These are phyloP conservation scores for Idaea biselata DNA, from an alignment of 2,888 invertebrate genomes.

Conservation along the genomic window DNA sequence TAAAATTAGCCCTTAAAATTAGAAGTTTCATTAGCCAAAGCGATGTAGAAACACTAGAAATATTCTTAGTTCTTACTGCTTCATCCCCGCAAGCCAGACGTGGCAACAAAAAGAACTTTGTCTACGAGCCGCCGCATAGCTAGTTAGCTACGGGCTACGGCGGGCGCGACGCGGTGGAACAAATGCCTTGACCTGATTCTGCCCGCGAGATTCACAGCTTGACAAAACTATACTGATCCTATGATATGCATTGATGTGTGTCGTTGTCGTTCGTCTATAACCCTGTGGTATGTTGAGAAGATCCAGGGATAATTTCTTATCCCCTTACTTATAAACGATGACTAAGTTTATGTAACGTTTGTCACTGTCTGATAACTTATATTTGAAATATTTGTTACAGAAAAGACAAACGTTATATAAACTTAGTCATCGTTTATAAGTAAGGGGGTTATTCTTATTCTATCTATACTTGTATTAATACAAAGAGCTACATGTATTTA, in stretches of 20 bases:
- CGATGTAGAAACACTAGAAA: too few relatives aligned
- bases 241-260: slow-evolving; percentile 13
- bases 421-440: too few relatives aligned
- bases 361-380: too few relatives aligned
- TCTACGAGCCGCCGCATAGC: slow-evolving; percentile 10
- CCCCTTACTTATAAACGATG: too few relatives aligned
- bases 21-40: background rate
- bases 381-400: too few relatives aligned
- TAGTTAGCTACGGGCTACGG: slow-evolving; percentile 15
- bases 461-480: too few relatives aligned
- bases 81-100: background rate
- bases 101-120: background rate
- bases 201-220: slow-evolving; percentile 25
- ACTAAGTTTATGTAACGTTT: too few relatives aligned
- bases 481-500: slow-evolving; percentile 24
- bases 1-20: background rate
- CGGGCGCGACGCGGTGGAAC: slow-evolving; percentile 24
- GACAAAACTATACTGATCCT: slow-evolving; percentile 14
- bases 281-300: too few relatives aligned
- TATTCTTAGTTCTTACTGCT: background rate
- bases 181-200: slow-evolving; percentile 46
- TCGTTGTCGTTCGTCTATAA: too few relatives aligned
- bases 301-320: slow-evolving; percentile 17
- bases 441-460: too few relatives aligned
- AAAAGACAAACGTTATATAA: too few relatives aligned